Percentiles rank a stretch among this genome's conserved stretches.
Evolutionary conservation across 1,140 invertebrate genomes (phyloP).

Genomic region (Dendrolimus kikuchii): DNA sequence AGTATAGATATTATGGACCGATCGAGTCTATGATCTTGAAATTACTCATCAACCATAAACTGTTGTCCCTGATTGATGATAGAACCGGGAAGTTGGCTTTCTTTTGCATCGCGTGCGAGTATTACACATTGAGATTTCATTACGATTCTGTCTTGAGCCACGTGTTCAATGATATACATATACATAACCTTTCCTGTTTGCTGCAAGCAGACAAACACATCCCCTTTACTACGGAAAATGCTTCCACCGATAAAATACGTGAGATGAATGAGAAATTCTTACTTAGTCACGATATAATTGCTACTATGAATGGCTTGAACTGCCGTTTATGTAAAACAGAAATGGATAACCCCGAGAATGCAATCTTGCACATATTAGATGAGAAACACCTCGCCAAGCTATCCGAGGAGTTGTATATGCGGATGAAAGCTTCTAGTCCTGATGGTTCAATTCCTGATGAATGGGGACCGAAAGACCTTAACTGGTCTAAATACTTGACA

Average conservation of each 20-base stretch:
- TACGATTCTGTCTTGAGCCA: slow-evolving; percentile 62
- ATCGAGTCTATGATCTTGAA: slow-evolving; percentile 51
- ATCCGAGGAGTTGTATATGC: slow-evolving; percentile 51
- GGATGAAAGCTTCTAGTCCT: slow-evolving; percentile 37
- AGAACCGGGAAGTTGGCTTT: slow-evolving; percentile 60
- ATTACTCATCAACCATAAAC: slow-evolving; percentile 50
- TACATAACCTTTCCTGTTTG: slow-evolving; percentile 54
- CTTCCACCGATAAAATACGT: slow-evolving; percentile 44
- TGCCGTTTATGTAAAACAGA: slow-evolving; percentile 43
- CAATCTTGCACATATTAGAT: slow-evolving; percentile 50
- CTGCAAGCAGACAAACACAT: slow-evolving; percentile 53
- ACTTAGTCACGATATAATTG: slow-evolving; percentile 33
- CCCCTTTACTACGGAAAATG: slow-evolving; percentile 30
- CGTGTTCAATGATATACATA: slow-evolving; percentile 55
- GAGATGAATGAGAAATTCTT: slow-evolving; percentile 55
- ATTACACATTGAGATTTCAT: slow-evolving; percentile 57
- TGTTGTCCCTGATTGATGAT: slow-evolving; percentile 55
- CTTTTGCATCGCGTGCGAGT: slow-evolving; percentile 61
- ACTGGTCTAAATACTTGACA: slow-evolving; percentile 57
- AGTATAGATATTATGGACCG: slow-evolving; percentile 59
- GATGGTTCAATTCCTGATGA: slow-evolving; percentile 50
- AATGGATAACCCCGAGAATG: slow-evolving; percentile 37
- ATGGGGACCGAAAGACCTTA: slow-evolving; percentile 57
- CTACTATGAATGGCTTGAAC: slow-evolving; percentile 21
- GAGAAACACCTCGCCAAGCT: slow-evolving; percentile 52